Evolutionary conservation across 2,888 invertebrate species (phyloP).

Genomic region (Drosophila putrida): DNA sequence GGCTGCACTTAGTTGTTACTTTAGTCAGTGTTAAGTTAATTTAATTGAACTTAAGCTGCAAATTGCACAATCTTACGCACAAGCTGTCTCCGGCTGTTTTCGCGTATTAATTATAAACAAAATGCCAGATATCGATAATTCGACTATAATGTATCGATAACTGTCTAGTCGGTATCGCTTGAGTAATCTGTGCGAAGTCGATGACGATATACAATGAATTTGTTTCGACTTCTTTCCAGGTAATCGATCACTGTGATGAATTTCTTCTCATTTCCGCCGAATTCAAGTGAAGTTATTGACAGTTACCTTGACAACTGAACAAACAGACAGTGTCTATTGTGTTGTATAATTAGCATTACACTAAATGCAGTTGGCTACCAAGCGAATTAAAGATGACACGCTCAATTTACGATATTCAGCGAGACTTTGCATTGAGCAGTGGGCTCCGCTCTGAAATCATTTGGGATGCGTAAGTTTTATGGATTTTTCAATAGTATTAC

Average conservation of each 20-base stretch:
- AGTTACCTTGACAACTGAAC: constrained; percentile 29
- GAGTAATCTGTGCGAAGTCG: background rate
- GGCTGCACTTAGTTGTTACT: constrained; percentile 5
- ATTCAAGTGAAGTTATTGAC: background rate
- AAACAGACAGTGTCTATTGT: constrained; percentile 8
- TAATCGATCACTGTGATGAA: background rate
- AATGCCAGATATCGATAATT: constrained; percentile 51
- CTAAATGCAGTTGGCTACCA: constrained; percentile 5
- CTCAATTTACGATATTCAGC: constrained; percentile 71
- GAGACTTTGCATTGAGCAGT: constrained; percentile 72
- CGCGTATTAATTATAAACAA: constrained; percentile 65
- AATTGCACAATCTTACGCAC: constrained; percentile 20
- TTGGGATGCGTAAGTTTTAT: constrained; percentile 78
- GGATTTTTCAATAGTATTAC: background rate
- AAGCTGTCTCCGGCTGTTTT: constrained; percentile 42
- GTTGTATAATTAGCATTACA: constrained; percentile 2
- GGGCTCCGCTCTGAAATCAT: constrained; percentile 74
- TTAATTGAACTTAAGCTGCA: constrained; percentile 42
- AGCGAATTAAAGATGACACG: constrained; percentile 52
- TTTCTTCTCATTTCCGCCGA: background rate
- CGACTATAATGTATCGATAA: constrained; percentile 7
- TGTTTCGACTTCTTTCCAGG: background rate
- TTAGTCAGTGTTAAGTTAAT: constrained; percentile 25
- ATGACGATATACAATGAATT: background rate
- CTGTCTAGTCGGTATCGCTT: background rate